A percentile compares a stretch with the other conserved stretches of the same genome.
phyloP scores from a whole-genome alignment of 2,113 vertebrate genomes.

The Myocastor coypus region DNA sequence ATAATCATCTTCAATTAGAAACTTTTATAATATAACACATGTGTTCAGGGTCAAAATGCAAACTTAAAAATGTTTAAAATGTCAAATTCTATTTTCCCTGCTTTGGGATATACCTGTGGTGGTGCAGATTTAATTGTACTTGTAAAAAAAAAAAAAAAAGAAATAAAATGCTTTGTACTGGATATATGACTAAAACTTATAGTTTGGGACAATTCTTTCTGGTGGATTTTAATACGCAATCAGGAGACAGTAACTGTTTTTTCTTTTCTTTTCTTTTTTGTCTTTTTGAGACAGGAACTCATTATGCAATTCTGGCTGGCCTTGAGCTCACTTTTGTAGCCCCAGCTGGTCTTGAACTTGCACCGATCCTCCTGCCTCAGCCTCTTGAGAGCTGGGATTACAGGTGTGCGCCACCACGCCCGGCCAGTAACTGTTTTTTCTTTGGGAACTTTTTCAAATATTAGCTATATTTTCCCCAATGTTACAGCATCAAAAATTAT shows the following conservation, averaged over 20 bases:
- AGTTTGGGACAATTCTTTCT: neutral
- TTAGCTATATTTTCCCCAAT: neutral
- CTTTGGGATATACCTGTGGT: neutral
- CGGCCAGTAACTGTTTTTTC: neutral
- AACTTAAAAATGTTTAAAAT: neutral
- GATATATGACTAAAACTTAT: neutral
- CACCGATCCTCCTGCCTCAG: too few species aligned
- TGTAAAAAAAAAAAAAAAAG: too few species aligned
- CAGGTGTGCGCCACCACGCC: too few species aligned
- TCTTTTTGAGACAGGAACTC: too few species aligned
- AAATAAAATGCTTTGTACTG: neutral
- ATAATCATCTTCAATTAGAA: neutral
- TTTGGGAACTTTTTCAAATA: neutral
- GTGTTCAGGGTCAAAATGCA: neutral
- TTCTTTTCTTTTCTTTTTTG: too few species aligned
- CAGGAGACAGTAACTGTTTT: too few species aligned
- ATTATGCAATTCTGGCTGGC: too few species aligned
- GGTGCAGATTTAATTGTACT: neutral
- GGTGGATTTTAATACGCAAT: neutral
- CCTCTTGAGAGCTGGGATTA: too few species aligned
- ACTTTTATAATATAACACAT: neutral
- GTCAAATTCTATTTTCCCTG: neutral
- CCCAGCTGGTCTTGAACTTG: too few species aligned
- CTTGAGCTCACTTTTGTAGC: too few species aligned
- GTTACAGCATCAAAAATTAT: neutral